Conservation (phyloP, 2,888 invertebrate species). For the Drosophila anceps region DNA sequence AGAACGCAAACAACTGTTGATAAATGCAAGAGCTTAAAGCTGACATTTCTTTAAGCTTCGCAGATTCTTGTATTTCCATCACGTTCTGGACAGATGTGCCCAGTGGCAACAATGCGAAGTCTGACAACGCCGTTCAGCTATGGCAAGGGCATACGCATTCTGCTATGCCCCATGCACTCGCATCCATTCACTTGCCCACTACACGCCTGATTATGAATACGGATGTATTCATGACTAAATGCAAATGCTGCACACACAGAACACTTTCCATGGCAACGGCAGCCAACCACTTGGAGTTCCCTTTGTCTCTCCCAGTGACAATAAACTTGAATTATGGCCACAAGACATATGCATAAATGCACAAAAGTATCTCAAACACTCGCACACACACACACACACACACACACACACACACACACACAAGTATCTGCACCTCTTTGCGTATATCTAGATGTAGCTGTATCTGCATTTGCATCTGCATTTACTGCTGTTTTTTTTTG, state of each 20-base stretch:
- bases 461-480: slow-evolving; percentile 14
- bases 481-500: background rate
- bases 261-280: slow-evolving; percentile 22
- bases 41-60: background rate
- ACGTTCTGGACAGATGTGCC: background rate
- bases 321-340: slow-evolving; percentile 73
- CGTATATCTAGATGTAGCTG: slow-evolving; percentile 16
- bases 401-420: background rate
- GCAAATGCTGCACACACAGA: slow-evolving; percentile 12
- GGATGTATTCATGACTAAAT: slow-evolving; percentile 7
- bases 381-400: too few relatives aligned
- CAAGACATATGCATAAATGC: slow-evolving; percentile 58
- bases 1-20: background rate
- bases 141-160: background rate
- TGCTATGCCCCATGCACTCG: background rate
- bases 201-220: slow-evolving; percentile 2
- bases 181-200: slow-evolving; percentile 1
- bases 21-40: background rate
- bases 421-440: slow-evolving; percentile 24
- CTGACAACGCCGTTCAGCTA: background rate
- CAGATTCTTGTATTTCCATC: background rate
- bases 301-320: slow-evolving; percentile 57
- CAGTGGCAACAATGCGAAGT: background rate
- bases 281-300: slow-evolving; percentile 44
- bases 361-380: slow-evolving; percentile 32